Conservation (phyloP, 2,888 invertebrate species). For the Acronicta leporina region DNA sequence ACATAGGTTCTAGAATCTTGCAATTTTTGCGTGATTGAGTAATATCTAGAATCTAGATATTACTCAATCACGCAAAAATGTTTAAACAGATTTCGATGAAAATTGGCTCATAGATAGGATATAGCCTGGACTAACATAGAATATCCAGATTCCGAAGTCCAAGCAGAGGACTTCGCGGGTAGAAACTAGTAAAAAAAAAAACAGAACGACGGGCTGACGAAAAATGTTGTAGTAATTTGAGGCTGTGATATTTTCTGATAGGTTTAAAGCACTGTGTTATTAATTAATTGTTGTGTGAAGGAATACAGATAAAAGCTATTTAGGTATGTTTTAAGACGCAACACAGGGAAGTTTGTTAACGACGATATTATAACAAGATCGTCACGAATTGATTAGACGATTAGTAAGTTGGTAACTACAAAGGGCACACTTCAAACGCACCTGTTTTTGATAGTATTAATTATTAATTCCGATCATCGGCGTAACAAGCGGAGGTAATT, state of each 20-base stretch:
- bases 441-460: constrained; percentile 77
- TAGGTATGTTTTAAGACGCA: not conserved
- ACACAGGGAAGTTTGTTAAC: constrained; percentile 1
- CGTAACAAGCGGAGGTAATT: constrained; percentile 74
- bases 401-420: constrained; percentile 45
- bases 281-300: not conserved
- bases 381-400: constrained; percentile 42
- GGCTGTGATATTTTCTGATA: not conserved
- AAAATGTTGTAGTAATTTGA: too few relatives aligned
- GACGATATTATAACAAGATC: constrained; percentile 24
- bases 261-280: not conserved
- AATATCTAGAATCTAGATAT: too few relatives aligned
- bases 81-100: too few relatives aligned
- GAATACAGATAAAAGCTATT: not conserved
- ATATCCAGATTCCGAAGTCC: too few relatives aligned
- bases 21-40: too few relatives aligned
- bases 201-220: too few relatives aligned
- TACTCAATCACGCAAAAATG: too few relatives aligned
- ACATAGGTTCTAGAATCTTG: too few relatives aligned
- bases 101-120: too few relatives aligned
- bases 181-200: too few relatives aligned
- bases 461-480: constrained; percentile 76
- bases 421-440: constrained; percentile 49
- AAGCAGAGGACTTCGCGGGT: too few relatives aligned
- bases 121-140: too few relatives aligned